phyloP scores from a whole-genome alignment of 2,888 invertebrate species.

The Stenolophus ochropezus region DNA sequence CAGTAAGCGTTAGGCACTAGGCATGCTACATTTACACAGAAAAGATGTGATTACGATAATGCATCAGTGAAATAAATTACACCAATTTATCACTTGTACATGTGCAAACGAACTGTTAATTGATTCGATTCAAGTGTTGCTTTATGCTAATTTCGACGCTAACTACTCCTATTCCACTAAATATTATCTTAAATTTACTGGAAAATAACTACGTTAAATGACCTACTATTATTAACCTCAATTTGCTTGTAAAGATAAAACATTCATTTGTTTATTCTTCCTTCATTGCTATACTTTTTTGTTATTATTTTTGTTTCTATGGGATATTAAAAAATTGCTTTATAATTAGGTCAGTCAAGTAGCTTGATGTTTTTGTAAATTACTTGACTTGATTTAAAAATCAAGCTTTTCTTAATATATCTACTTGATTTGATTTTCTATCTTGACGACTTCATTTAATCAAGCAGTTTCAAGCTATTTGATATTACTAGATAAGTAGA shows the following conservation, averaged over 20 bases:
- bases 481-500: no score
- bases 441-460: no score
- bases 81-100: conserved; percentile 22
- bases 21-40: conserved; percentile 13
- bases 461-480: no score
- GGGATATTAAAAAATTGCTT: no score
- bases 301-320: no score
- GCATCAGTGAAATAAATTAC: conserved; percentile 21
- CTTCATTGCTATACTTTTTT: no score
- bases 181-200: neutral
- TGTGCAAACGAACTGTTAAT: conserved; percentile 27
- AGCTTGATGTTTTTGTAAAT: no score
- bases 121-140: conserved; percentile 32
- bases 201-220: neutral
- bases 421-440: no score
- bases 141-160: conserved; percentile 21
- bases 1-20: neutral
- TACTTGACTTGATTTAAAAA: no score
- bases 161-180: conserved; percentile 10
- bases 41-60: conserved; percentile 43
- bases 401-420: no score
- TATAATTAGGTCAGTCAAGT: no score
- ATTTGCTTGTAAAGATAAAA: neutral
- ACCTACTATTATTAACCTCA: neutral
- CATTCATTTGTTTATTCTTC: neutral